Evolutionary conservation across 1,140 invertebrate species (phyloP), one percentile per base, ranked within the genome.

Genomic region (Prorops nasuta): DNA sequence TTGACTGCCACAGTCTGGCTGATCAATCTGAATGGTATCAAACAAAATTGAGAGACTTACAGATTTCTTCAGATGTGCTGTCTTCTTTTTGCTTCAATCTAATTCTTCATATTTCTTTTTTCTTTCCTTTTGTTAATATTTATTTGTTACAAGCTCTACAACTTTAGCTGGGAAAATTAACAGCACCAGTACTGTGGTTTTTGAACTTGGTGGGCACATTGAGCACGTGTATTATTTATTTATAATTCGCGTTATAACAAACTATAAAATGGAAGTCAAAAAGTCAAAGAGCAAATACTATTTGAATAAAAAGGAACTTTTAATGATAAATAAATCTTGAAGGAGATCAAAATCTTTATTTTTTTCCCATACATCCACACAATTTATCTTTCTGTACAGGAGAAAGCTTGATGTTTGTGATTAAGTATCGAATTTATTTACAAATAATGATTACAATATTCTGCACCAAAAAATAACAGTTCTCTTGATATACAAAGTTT

Each of bases 391-490:
- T n/a, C n/a, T n/a, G n/a, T n/a, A n/a, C n/a, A n/a, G n/a, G n/a
- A 40, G 18, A 45, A 45, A 15, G 32, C 28, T 8, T 44, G 28
- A 17, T 31, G 44, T 63, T 56, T 64, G 60, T 66, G 63, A 69
- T 67, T 72, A 71, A 71, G 69, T 65, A 66, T 58, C 50, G 52
- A 60, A 49, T 73, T 73, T 75, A 73, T 73, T 76, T 74, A 72
- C 70, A 75, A 64, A 67, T 67, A 39, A 58, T 56, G 24, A 39
- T 62, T 60, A 61, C 54, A 60, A 51, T 51, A 49, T 36, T 60
- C 48, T 51, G 39, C 59, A 35, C n/a, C n/a, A n/a, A n/a, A n/a
- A n/a, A n/a, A n/a, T n/a, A n/a, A n/a, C n/a, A n/a, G n/a, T n/a
- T n/a, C n/a, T n/a, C n/a, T n/a, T n/a, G n/a, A n/a, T n/a, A n/a